phyloP scores from a whole-genome alignment of 2,113 vertebrate genomes.

The Parotia lawesii region DNA sequence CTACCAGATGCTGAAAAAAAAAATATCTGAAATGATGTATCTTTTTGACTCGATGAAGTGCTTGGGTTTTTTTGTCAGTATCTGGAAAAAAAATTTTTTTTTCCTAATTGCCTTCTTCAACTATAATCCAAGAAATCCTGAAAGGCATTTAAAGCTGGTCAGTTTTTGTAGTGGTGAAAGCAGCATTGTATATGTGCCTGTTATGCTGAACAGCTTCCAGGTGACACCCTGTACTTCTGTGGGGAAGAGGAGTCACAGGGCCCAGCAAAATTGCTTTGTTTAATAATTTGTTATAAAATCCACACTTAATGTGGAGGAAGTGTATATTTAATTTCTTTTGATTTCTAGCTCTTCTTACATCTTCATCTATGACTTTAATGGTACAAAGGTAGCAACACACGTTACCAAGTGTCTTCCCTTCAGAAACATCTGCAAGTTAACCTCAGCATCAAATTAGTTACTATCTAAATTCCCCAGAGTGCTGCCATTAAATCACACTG shows the following conservation, averaged over 20 bases:
- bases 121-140: not conserved
- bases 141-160: not conserved
- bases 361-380: not conserved
- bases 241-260: not conserved
- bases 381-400: not conserved
- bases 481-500: not conserved
- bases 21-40: not conserved
- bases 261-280: not conserved
- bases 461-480: not conserved
- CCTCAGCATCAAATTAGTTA: not conserved
- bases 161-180: not conserved
- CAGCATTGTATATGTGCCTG: not conserved
- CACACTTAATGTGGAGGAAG: not conserved
- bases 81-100: not conserved
- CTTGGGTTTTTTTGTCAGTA: not conserved
- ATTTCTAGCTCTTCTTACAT: not conserved
- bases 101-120: not conserved
- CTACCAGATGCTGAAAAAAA: not conserved
- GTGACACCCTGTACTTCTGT: not conserved
- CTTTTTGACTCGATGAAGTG: not conserved
- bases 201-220: not conserved
- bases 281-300: not conserved
- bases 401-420: not conserved
- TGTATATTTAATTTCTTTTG: rapidly evolving
- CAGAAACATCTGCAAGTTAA: not conserved